Conservation (phyloP, 2,888 invertebrate species). For the Odontocerum albicorne region DNA sequence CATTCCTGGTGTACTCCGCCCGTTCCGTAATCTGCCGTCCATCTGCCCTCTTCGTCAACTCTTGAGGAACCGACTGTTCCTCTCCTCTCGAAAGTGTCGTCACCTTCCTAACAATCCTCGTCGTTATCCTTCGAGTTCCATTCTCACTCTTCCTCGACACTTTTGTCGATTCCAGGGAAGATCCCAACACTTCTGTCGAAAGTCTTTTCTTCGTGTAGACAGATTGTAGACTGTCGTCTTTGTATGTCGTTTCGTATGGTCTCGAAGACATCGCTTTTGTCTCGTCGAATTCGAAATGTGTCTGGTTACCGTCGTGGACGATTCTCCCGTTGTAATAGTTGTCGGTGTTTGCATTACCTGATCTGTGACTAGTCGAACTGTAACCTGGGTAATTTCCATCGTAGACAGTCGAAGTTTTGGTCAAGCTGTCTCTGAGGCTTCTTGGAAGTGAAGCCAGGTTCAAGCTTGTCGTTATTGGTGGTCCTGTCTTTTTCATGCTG, state of each 20-base stretch:
- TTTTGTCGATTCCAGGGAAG: slow-evolving; percentile 81
- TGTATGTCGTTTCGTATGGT: slow-evolving; percentile 50
- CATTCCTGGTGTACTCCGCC: slow-evolving; percentile 60
- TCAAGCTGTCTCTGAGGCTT: slow-evolving; percentile 57
- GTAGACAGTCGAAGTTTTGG: slow-evolving; percentile 54
- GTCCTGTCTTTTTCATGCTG: slow-evolving; percentile 59
- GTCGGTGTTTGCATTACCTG: slow-evolving; percentile 44
- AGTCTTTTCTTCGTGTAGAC: slow-evolving; percentile 80
- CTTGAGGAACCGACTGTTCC: slow-evolving; percentile 73
- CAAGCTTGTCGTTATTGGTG: slow-evolving; percentile 64
- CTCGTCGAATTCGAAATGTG: slow-evolving; percentile 54
- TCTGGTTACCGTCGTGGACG: slow-evolving; percentile 55
- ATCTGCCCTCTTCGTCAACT: slow-evolving; percentile 62
- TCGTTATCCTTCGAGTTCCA: slow-evolving; percentile 81
- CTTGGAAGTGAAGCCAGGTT: slow-evolving; percentile 59
- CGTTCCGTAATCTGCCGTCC: slow-evolving; percentile 59
- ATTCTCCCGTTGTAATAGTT: slow-evolving; percentile 54
- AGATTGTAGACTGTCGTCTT: slow-evolving; percentile 67
- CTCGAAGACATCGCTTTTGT: slow-evolving; percentile 41
- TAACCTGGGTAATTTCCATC: slow-evolving; percentile 56
- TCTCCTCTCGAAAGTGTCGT: slow-evolving; percentile 87
- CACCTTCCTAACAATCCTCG: slow-evolving; percentile 84
- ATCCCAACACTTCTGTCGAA: slow-evolving; percentile 83
- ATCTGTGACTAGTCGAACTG: slow-evolving; percentile 48
- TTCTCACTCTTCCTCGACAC: slow-evolving; percentile 77